These are phyloP conservation scores for Chaetodon auriga DNA, from an alignment of 2,113 vertebrate genomes.

Conservation along the genomic window DNA sequence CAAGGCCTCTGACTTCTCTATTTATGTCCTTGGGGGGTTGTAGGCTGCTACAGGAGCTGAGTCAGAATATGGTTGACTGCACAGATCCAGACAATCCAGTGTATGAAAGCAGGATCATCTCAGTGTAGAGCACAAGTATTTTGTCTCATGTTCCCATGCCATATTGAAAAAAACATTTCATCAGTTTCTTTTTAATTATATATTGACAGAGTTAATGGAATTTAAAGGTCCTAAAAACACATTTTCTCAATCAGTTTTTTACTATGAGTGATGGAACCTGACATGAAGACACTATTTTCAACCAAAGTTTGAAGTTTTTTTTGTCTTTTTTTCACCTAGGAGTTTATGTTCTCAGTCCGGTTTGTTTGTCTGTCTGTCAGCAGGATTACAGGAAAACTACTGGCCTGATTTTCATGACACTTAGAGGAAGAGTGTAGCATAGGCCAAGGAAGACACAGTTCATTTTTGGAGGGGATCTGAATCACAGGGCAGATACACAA, in stretches of 20 bases:
- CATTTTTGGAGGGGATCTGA: too few relatives aligned
- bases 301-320: background rate
- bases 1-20: conserved; percentile 54
- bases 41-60: conserved; percentile 11
- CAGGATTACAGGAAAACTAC: too few relatives aligned
- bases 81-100: background rate
- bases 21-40: conserved; percentile 44
- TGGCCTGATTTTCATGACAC: too few relatives aligned
- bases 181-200: background rate
- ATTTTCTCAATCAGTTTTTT: background rate
- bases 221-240: background rate
- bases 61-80: conserved; percentile 11
- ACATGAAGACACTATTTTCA: background rate
- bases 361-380: too few relatives aligned
- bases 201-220: background rate
- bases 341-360: too few relatives aligned
- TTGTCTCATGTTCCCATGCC: background rate
- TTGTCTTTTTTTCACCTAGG: too few relatives aligned
- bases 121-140: background rate
- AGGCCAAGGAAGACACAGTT: too few relatives aligned
- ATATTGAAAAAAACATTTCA: background rate
- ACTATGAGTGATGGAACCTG: background rate
- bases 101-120: conserved; percentile 22
- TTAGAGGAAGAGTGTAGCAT: too few relatives aligned
- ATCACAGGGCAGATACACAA: too few relatives aligned